Base-by-base conservation (phyloP, 2,113 vertebrate genomes). In the Myotis brandtii region DNA sequence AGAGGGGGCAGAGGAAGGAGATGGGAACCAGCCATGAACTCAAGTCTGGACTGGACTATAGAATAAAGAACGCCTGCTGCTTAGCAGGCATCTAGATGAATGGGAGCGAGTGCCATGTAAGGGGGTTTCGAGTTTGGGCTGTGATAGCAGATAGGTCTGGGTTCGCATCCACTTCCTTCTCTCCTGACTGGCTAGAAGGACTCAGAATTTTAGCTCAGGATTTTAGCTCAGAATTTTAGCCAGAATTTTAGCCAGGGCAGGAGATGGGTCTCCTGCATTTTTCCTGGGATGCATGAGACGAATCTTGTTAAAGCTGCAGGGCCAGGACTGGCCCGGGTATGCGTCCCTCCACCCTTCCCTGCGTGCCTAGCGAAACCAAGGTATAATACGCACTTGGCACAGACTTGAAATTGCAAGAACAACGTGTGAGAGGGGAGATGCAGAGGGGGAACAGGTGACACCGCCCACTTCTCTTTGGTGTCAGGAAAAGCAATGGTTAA, bases 71-170 rank as follows among this genome's bases (percentile, higher is more conserved):
- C 7, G 13, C 18, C 32, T 1, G 2, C 37, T 14, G 9, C 12
- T 3, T 5, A 3, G 3, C 2, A 14, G 7, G n/a, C 0, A 0
- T 83, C 48, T 11, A 9, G 13, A n/a, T 6, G 34, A 84, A 6
- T 5, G 72, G 66, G 14, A 80, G 20, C 13, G 21, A 59, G 8
- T 3, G 25, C 21, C 32, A 17, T 0, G 9, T 2, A 16, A 5
- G 27, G 30, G 40, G 5, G 34, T 54, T 30, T 9, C 32, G 30
- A 62, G 13, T 70, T 2, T 20, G 32, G 10, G 11, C 16, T 48
- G 23, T 30, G 13, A 18, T 11, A 23, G 52, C 14, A 62, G 32
- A 54, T 2, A 27, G 14, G n/a, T 40, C 27, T 43, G 18, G 14
- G 1, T 59, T 91, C 67, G 48, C 52, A 64, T 72, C 16, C 67